These are phyloP conservation scores for Takifugu flavidus DNA, from an alignment of 2,113 vertebrate genomes.

Conservation along the genomic window DNA sequence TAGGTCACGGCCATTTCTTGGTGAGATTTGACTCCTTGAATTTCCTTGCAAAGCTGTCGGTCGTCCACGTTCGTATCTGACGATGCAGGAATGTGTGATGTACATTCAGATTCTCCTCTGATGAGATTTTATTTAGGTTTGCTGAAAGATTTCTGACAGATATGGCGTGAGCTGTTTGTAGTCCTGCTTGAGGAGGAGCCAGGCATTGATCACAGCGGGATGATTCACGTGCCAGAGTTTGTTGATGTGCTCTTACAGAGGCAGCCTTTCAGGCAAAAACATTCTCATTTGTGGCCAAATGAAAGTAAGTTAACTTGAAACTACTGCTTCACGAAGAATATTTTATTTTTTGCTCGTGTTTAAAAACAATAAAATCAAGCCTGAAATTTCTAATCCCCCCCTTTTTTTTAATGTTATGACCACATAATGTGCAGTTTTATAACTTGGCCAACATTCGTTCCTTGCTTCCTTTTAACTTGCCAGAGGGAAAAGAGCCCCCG, in stretches of 20 bases:
- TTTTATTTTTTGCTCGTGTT: too few relatives aligned
- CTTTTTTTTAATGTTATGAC: too few relatives aligned
- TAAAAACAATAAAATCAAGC: too few relatives aligned
- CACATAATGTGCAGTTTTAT: background rate
- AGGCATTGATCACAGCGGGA: background rate
- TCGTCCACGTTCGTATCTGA: too few relatives aligned
- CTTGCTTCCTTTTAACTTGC: background rate
- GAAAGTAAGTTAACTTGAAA: too few relatives aligned
- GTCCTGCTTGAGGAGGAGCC: background rate
- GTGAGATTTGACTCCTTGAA: too few relatives aligned
- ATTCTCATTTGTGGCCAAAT: background rate
- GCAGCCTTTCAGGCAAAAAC: background rate
- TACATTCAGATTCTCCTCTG: background rate
- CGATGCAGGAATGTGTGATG: too few relatives aligned
- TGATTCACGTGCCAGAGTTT: background rate
- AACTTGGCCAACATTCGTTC: background rate
- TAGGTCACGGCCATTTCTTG: too few relatives aligned
- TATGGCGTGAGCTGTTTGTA: background rate
- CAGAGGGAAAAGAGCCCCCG: background rate
- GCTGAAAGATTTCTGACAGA: background rate
- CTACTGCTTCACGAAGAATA: too few relatives aligned
- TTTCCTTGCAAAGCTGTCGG: too few relatives aligned
- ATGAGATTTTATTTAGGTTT: background rate
- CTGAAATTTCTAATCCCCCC: too few relatives aligned
- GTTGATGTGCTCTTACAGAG: background rate